These are phyloP conservation scores for Isaurus tuberculatus DNA, from an alignment of 92 coral and sea anemone species.

Conservation along the genomic window DNA sequence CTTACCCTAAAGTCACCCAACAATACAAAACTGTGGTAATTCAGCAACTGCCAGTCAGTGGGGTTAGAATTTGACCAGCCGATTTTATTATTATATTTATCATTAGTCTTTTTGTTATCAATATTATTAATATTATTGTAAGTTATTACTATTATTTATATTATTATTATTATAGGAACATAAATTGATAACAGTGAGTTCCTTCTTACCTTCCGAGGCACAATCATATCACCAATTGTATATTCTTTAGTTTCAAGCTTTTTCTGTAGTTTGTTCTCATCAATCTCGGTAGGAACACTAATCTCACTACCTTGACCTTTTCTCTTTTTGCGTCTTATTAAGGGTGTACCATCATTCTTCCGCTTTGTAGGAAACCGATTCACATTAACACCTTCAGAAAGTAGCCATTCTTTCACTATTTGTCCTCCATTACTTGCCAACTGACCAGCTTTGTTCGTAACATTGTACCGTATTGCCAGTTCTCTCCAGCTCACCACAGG, in stretches of 20 bases:
- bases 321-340: constrained; percentile 56
- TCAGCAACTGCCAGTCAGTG: no score
- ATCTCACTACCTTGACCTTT: constrained; percentile 71
- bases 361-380: constrained; percentile 45
- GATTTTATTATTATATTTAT: no score
- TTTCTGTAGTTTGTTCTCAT: constrained; percentile 43
- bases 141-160: no score
- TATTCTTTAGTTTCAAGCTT: constrained; percentile 35
- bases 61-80: no score
- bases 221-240: constrained; percentile 67
- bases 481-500: constrained; percentile 49
- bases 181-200: no score
- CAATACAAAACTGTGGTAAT: no score
- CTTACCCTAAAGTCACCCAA: no score
- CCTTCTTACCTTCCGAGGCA: constrained; percentile 58
- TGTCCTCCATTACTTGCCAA: no score
- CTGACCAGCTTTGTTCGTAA: constrained; percentile 49
- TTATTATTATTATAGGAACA: no score
- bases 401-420: constrained; percentile 61
- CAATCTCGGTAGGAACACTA: constrained; percentile 53
- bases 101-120: no score
- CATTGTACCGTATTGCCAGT: constrained; percentile 51
- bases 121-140: no score
- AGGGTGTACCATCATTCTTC: neutral
- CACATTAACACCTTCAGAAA: constrained; percentile 49